Conservation (phyloP, 37 sponge, comb jelly and placozoan genomes). For the Beroe forskalii region DNA sequence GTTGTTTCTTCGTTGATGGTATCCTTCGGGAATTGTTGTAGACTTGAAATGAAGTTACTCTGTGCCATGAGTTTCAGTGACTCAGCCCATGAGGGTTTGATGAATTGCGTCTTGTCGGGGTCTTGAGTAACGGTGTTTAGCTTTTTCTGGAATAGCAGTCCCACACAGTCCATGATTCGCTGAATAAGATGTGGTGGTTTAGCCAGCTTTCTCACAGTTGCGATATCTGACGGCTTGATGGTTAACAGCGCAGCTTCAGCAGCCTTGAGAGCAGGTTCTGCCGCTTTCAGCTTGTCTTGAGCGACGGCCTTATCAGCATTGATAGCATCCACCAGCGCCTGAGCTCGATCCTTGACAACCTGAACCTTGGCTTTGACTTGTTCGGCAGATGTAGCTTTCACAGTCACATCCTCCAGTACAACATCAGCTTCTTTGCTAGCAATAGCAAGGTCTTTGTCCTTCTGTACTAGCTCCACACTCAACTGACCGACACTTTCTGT, state of each 20-base stretch:
- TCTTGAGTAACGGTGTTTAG: constrained; percentile 77
- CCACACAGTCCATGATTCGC: constrained; percentile 97
- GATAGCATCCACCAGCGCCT: constrained; percentile 66
- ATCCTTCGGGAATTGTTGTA: constrained; percentile 87
- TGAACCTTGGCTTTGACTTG: constrained; percentile 68
- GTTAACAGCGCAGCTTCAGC: constrained; percentile 74
- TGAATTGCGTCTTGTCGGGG: constrained; percentile 82
- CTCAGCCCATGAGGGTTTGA: constrained; percentile 94
- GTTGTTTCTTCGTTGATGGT: constrained; percentile 94
- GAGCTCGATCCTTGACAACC: constrained; percentile 68
- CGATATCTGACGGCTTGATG: constrained; percentile 92
- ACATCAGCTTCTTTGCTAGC: constrained; percentile 65
- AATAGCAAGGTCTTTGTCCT: constrained; percentile 63
- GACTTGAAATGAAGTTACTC: constrained; percentile 76
- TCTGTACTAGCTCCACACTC: constrained; percentile 41
- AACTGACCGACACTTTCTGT: constrained; percentile 54
- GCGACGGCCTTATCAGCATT: constrained; percentile 65
- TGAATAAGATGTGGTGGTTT: constrained; percentile 99
- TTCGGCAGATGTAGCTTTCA: constrained; percentile 63
- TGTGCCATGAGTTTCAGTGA: constrained; percentile 91
- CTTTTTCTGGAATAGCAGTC: constrained; percentile 83
- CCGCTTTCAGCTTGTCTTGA: constrained; percentile 63
- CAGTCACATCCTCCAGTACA: constrained; percentile 68
- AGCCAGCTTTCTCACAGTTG: constrained; percentile 91
- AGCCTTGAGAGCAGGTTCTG: constrained; percentile 64